Evolutionary conservation across 2,888 invertebrate species (phyloP).

Genomic region (Adineta ricciae): DNA sequence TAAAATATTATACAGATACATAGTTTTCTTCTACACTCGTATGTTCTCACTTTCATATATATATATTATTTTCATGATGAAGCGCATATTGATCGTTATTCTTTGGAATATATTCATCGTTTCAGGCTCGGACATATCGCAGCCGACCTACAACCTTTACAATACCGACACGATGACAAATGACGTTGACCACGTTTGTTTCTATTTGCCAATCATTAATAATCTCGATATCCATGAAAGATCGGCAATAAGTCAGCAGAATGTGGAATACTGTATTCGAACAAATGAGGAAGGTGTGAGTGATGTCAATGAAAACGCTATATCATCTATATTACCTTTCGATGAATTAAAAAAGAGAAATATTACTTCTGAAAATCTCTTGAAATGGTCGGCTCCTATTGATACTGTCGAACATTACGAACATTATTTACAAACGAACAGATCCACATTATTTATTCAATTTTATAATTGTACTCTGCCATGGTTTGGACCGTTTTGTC

Average conservation of each 20-base stretch:
- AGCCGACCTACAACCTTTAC: background rate
- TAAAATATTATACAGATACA: too few relatives aligned
- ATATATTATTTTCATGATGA: too few relatives aligned
- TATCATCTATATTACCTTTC: background rate
- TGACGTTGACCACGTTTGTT: background rate
- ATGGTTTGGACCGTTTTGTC: background rate
- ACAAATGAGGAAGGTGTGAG: background rate
- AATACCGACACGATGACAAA: background rate
- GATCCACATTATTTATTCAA: background rate
- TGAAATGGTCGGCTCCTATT: background rate
- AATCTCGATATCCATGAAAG: background rate
- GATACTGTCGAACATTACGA: background rate
- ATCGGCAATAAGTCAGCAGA: background rate
- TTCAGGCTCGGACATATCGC: background rate
- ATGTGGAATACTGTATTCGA: background rate
- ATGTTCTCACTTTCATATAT: too few relatives aligned
- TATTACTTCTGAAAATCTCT: background rate
- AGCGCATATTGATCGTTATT: too few relatives aligned
- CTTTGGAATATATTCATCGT: background rate
- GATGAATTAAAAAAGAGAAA: background rate
- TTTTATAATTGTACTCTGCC: background rate
- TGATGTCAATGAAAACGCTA: background rate
- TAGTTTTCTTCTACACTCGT: too few relatives aligned
- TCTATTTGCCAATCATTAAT: background rate
- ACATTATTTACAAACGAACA: background rate